A percentile compares a stretch with the other conserved stretches of the same genome.
These are phyloP conservation scores for Neria commutata DNA, from an alignment of 2,888 invertebrate species.

Conservation along the genomic window DNA sequence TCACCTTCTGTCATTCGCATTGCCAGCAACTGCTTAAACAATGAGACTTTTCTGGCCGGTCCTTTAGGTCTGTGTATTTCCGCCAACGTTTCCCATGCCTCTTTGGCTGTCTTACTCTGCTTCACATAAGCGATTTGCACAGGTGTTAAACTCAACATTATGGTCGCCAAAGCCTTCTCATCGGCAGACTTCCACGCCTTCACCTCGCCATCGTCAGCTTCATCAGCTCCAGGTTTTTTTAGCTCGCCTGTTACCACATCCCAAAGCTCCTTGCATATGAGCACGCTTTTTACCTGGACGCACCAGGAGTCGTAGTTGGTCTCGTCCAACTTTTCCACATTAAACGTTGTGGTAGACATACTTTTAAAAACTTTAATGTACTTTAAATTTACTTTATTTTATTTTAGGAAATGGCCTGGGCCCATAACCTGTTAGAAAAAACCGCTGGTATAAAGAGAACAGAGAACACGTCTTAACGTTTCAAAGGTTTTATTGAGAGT, in stretches of 20 bases:
- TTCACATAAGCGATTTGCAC: neutral
- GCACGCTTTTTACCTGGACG: slow-evolving; percentile 9
- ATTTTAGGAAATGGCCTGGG: neutral
- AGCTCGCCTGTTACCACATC: neutral
- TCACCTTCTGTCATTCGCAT: slow-evolving; percentile 2
- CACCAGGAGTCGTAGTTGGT: slow-evolving; percentile 7
- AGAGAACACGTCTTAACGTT: too few relatives aligned
- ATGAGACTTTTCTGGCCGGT: neutral
- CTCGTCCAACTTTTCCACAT: slow-evolving; percentile 3
- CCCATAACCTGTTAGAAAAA: slow-evolving; percentile 3
- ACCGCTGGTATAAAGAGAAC: too few relatives aligned
- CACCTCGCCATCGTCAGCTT: too few relatives aligned
- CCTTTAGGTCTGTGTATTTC: neutral
- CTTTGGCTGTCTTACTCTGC: neutral
- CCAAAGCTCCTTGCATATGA: slow-evolving; percentile 10
- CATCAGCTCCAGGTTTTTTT: too few relatives aligned
- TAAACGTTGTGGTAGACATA: neutral
- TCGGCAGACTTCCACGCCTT: too few relatives aligned
- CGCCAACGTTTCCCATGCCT: neutral
- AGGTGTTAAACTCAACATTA: neutral
- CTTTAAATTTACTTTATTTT: neutral
- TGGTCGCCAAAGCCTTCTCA: slow-evolving; percentile 2
- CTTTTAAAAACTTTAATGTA: too few relatives aligned
- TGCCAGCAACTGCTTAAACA: neutral
- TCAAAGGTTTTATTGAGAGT: too few relatives aligned